These are phyloP conservation scores for Anthophora plumipes DNA, from an alignment of 2,888 invertebrate genomes.

Conservation along the genomic window DNA sequence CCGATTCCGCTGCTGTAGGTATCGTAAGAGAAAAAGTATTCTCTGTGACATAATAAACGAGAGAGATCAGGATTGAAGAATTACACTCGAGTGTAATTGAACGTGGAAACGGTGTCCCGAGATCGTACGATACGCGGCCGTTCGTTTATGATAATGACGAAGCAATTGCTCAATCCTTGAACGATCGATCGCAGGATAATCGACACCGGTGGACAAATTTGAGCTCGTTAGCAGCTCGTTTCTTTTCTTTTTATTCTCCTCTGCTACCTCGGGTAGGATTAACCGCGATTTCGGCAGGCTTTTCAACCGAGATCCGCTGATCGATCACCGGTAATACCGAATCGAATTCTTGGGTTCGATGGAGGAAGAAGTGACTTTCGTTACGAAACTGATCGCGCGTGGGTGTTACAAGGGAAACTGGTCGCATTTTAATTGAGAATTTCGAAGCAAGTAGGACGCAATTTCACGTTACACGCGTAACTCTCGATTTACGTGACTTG, in stretches of 20 bases:
- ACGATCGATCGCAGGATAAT: slow-evolving; percentile 33
- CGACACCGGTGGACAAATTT: slow-evolving; percentile 15
- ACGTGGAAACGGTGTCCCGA: background rate
- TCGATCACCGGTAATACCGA: background rate
- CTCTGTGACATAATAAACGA: too few species aligned
- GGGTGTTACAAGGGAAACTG: slow-evolving; percentile 29
- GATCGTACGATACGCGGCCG: background rate
- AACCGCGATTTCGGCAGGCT: slow-evolving; percentile 5
- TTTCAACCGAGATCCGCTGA: slow-evolving; percentile 6
- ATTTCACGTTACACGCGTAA: too few species aligned
- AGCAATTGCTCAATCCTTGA: slow-evolving; percentile 6
- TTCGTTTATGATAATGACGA: background rate
- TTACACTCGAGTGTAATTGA: background rate
- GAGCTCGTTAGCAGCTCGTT: slow-evolving; percentile 14
- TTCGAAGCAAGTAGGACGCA: slow-evolving; percentile 32
- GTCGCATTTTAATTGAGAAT: slow-evolving; percentile 55
- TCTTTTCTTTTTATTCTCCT: too few species aligned
- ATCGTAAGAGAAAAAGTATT: slow-evolving; percentile 8
- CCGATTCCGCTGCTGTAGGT: slow-evolving; percentile 70
- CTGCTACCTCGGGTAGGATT: background rate
- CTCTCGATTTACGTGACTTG: too few species aligned
- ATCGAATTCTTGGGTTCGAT: slow-evolving; percentile 17
- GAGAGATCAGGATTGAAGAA: background rate
- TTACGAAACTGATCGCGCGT: slow-evolving; percentile 43
- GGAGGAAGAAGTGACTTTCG: slow-evolving; percentile 1